These are phyloP conservation scores for Rhinolophus sinicus DNA, from an alignment of 2,113 vertebrate species.

Conservation along the genomic window DNA sequence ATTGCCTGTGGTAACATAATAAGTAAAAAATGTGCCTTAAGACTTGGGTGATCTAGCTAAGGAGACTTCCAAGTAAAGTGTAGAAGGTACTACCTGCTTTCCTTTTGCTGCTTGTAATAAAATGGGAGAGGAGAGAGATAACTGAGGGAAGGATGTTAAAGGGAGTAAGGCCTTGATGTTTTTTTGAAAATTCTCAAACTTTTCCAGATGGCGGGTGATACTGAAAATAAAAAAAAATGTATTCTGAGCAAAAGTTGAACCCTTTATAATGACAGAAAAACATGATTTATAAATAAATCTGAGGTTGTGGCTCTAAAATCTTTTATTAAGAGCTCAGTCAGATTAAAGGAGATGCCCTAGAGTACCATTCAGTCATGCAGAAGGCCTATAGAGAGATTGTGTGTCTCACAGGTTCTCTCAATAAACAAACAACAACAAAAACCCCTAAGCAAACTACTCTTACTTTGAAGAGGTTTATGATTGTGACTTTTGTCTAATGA, in stretches of 20 bases:
- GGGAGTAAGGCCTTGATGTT: not conserved
- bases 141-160: not conserved
- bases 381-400: not conserved
- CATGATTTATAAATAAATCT: not conserved
- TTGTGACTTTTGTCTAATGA: not conserved
- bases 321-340: not conserved
- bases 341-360: not conserved
- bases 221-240: constrained; percentile 18
- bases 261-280: not conserved
- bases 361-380: not conserved
- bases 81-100: not conserved
- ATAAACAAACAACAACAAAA: not conserved
- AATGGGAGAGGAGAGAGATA: not conserved
- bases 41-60: not conserved
- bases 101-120: not conserved
- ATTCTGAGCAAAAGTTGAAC: not conserved
- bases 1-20: no score
- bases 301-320: not conserved
- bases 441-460: not conserved
- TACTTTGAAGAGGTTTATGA: not conserved
- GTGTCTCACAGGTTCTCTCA: not conserved
- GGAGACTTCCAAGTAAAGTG: not conserved
- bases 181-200: constrained; percentile 8
- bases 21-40: not conserved
- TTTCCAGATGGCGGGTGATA: not conserved